Conservation (phyloP, 2,113 vertebrate species). For the Lampris megalopsis region DNA sequence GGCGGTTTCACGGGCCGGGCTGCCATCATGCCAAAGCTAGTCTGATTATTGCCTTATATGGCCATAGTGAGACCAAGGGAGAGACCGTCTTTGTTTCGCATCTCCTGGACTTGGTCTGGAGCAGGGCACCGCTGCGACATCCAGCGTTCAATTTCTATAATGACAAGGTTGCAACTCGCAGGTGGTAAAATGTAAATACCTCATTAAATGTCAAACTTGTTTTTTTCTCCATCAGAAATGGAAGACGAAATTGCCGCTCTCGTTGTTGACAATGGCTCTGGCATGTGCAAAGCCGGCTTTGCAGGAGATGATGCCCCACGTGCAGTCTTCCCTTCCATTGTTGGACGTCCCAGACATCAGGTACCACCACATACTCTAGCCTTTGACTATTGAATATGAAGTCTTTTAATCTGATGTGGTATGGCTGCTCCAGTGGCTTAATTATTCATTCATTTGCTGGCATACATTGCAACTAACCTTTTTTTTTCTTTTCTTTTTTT, state of each 20-base stretch:
- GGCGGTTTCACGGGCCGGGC: constrained; percentile 66
- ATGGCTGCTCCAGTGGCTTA: no score
- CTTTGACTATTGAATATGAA: background rate
- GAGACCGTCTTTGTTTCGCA: constrained; percentile 88
- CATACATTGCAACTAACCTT: no score
- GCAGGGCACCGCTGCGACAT: constrained; percentile 80
- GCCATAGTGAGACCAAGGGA: constrained; percentile 80
- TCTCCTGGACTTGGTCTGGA: constrained; percentile 44
- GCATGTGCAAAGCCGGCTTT: constrained; percentile 86
- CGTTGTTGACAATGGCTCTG: constrained; percentile 83
- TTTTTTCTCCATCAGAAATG: constrained; percentile 83
- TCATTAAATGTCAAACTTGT: no score
- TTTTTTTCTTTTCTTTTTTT: no score
- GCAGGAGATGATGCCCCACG: constrained; percentile 83
- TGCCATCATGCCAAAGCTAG: constrained; percentile 60
- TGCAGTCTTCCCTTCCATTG: constrained; percentile 82
- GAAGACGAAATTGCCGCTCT: constrained; percentile 86
- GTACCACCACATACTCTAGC: constrained; percentile 35
- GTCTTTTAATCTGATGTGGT: no score
- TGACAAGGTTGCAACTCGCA: background rate
- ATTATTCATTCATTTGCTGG: no score
- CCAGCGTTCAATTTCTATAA: constrained; percentile 53
- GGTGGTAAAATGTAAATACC: background rate
- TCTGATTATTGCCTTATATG: constrained; percentile 92
- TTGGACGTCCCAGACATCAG: constrained; percentile 84